Base-by-base conservation (phyloP, 2,797 vertebrate genomes). In the Erpetoichthys calabaricus region DNA sequence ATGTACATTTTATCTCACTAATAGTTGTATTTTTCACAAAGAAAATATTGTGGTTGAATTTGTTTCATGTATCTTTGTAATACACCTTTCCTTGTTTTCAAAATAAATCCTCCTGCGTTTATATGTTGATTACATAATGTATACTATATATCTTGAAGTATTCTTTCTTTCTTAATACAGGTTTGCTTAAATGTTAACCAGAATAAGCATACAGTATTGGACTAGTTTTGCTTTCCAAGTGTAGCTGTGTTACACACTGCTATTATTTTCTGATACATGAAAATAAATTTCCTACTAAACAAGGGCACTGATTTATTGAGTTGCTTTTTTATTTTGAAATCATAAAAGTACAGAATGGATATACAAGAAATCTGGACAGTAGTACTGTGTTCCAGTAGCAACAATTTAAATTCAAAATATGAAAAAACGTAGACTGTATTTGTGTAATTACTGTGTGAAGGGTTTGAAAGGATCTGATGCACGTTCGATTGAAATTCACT, bases 21-120 rank as follows among this genome's bases (percentile, higher is more conserved):
- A 90, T 87, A 90, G 84, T 84, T 93, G 87, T 95, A 93, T 98
- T 96, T 95, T 97, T 97, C 89, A 91, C 86, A 87, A 87, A 83
- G 85, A 80, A 89, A 89, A 87, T 90, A 84, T 85, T 87, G 78
- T 86, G 85, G 75, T 83, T 82, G 74, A 82, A 81, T 84, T 72
- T 72, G 76, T 88, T 80, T 78, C 76, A 80, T 86, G 73, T 85
- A 81, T 82, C 73, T 89, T 88, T 91, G 78, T 86, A 85, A 85
- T 86, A 88, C 77, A 80, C 78, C 79, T 89, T 81, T 71, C 70
- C 79, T 81, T 80, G 75, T 83, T 83, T 87, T 79, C 75, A 77
- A 82, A 82, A 86, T 77, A 63, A 57, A 67, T 75, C 63, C 73
- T 71, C 80, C 77, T 83, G 81, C 82, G 79, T 91, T 87, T 89